Base-by-base conservation (phyloP, 2,797 vertebrate species). In the Acanthopagrus latus region DNA sequence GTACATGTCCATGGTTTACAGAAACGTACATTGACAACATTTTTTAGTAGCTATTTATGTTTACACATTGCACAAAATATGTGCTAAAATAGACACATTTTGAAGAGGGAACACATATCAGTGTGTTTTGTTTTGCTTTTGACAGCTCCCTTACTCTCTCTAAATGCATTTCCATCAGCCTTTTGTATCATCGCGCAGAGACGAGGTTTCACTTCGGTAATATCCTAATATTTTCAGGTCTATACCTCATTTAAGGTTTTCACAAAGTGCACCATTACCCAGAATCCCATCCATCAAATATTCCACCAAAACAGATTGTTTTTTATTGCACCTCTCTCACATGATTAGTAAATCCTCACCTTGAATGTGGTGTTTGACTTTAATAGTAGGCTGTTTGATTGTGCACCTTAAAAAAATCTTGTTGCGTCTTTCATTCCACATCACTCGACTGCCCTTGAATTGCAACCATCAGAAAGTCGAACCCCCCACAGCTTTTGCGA, bases 391-490 rank as follows among this genome's bases (percentile, higher is more conserved):
- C 8, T 47, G 44, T 62, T 27, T 52, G 20, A 60, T 60, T 55
- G 17, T 51, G 21, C 29, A 60, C 4, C 27, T 60, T 47, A 12
- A 51, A 21, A 5, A 46, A 20, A 3, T 48, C 7, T 4, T 50
- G 2, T 63, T 46, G 44, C 33, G 4, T 29, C 2, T 23, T 59
- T 57, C 27, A 8, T 38, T 33, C 0, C n/a, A 3, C 10, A 14
- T 69, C 33, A 17, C 25, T 60, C 29, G 25, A 9, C 21, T 48
- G 14, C 9, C 27, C 6, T 51, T 65, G 46, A 81, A 68, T 81
- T 63, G 17, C 2, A 48, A 25, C 21, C 56, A 41, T 74, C 46
- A 43, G 60, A 33, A 38, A 71, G 64, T 74, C 4, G 29, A 33
- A 33, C 33, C 20, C 43, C 4, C 14, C 13, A 7, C 18, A 66